Evolutionary conservation across 2,888 invertebrate genomes (phyloP).

Genomic region (Netelia virgata): DNA sequence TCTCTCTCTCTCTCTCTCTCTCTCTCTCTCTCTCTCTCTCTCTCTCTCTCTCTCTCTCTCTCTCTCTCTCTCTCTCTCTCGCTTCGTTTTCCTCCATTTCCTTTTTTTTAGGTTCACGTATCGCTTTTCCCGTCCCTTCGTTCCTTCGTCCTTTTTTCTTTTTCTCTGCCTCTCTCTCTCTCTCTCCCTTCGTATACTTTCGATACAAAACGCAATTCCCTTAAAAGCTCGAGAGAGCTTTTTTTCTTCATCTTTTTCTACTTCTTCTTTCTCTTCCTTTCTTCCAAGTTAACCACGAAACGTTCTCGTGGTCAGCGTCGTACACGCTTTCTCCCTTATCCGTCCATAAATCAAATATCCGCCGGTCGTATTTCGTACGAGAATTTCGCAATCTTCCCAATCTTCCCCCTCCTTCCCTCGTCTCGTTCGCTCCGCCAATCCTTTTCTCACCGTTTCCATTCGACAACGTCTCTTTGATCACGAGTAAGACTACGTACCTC

Average conservation of each 20-base stretch:
- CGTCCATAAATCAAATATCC: conserved; percentile 69
- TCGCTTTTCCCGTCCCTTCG: background rate
- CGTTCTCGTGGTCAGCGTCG: conserved; percentile 11
- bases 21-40: background rate
- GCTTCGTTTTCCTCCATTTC: background rate
- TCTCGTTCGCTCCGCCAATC: background rate
- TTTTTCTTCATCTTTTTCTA: too few species aligned
- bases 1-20: background rate
- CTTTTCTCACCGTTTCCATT: background rate
- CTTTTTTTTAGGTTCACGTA: background rate
- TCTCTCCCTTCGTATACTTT: conserved; percentile 12
- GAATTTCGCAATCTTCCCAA: background rate
- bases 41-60: background rate
- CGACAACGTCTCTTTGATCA: too few species aligned
- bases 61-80: background rate
- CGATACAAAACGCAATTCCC: conserved; percentile 59
- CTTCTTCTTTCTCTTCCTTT: conserved; percentile 12
- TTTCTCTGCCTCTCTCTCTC: background rate
- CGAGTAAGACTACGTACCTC: too few species aligned
- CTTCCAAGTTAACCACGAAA: conserved; percentile 39
- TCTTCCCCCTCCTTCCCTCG: background rate
- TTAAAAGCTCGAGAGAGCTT: conserved; percentile 60
- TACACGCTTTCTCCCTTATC: conserved; percentile 58
- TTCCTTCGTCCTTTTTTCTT: conserved; percentile 5
- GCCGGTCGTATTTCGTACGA: conserved; percentile 8